These are phyloP conservation scores for Pan troglodytes DNA, from an alignment of 2,113 vertebrate species.

Conservation along the genomic window DNA sequence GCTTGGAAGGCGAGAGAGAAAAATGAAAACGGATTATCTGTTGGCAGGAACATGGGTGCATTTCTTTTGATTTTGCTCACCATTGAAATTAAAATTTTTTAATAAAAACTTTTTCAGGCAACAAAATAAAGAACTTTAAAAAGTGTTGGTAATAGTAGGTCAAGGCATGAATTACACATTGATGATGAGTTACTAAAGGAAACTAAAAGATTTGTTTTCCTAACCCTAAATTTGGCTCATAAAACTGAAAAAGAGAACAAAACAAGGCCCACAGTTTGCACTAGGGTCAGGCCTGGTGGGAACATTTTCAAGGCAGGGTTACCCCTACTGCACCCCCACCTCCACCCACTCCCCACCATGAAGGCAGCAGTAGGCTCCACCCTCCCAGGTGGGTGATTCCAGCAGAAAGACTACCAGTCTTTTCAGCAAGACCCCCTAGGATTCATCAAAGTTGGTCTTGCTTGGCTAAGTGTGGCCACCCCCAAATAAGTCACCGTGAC, in stretches of 20 bases:
- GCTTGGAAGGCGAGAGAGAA: neutral
- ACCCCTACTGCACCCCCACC: neutral
- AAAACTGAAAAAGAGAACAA: neutral
- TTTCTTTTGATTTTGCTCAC: neutral
- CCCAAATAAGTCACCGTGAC: neutral
- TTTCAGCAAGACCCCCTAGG: neutral
- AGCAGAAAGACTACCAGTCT: neutral
- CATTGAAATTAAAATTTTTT: neutral
- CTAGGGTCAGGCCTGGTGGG: neutral
- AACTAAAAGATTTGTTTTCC: neutral
- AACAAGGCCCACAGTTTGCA: neutral
- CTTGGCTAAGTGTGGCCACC: neutral
- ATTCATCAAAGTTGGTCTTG: neutral
- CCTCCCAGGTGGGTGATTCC: neutral
- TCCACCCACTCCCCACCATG: rapidly evolving
- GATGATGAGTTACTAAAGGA: neutral
- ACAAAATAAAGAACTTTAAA: neutral
- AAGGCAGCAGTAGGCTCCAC: neutral
- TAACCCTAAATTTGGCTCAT: neutral
- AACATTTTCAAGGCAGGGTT: neutral
- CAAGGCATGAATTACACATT: neutral
- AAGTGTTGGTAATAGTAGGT: neutral
- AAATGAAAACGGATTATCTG: neutral
- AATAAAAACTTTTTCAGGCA: neutral
- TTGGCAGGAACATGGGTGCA: neutral